A percentile compares a stretch with the other conserved stretches of the same genome.
Conservation (phyloP, 1,140 invertebrate genomes). For the Euwallacea similis region DNA sequence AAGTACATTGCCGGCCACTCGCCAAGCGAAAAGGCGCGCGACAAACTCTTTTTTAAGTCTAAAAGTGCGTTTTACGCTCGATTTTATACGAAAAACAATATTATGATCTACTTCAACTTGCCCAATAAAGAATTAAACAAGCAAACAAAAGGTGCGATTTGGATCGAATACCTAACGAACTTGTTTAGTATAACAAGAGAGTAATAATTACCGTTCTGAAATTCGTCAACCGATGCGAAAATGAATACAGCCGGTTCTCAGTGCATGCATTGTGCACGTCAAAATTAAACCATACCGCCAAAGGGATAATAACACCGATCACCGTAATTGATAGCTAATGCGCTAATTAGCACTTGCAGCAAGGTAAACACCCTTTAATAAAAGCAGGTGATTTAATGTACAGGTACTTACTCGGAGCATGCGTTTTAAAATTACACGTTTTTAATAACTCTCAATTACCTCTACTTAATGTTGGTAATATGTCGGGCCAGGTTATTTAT, state of each 20-base stretch:
- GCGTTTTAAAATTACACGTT: conserved; percentile 28
- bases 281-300: conserved; percentile 28
- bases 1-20: too few relatives aligned
- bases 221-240: conserved; percentile 12
- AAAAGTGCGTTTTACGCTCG: too few relatives aligned
- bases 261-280: conserved; percentile 13
- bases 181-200: not conserved
- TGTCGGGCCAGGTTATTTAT: conserved; percentile 23
- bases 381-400: conserved; percentile 32
- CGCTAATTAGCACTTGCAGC: conserved; percentile 28
- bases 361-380: conserved; percentile 36
- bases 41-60: too few relatives aligned
- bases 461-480: conserved; percentile 22
- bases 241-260: conserved; percentile 5
- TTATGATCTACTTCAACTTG: not conserved
- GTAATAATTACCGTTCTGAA: not conserved
- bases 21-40: too few relatives aligned
- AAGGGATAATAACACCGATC: conserved; percentile 30
- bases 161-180: not conserved
- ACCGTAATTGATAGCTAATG: conserved; percentile 35
- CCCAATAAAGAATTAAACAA: not conserved
- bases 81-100: not conserved
- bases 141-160: not conserved
- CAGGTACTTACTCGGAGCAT: conserved; percentile 28
- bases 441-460: conserved; percentile 34